Evolutionary conservation across 2,888 invertebrate species (phyloP), one percentile per base, ranked within the genome.

Genomic region (Diarsia brunnea): DNA sequence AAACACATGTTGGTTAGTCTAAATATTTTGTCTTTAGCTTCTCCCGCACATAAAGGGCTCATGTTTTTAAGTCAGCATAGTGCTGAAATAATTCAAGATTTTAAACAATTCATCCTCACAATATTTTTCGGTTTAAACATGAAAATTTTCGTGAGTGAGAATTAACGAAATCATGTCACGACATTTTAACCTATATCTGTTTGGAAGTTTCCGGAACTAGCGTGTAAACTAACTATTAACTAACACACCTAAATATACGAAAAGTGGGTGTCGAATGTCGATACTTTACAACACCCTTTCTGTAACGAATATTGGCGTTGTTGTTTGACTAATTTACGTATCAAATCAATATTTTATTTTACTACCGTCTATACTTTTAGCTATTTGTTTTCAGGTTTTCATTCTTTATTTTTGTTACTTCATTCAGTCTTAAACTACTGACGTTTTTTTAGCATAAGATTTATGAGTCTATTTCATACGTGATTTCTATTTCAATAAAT

Each of bases 141-240:
- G 10, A 69, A 74, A 61, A 49, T 67, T 16, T 69, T 66, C 21
- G 49, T 21, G 51, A 55, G 74, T 27, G 8, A 58, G 64, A 73
- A 55, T 65, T 60, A 60, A 65, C 51, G 31, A 51, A 82, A 79
- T 66, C 53, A 67, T 78, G 77, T 78, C 75, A 72, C 67, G 79
- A 43, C 60, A 77, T 75, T 76, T 69, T 78, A 78, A 78, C 81
- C 84, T 84, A 73, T 73, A 75, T 81, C 31, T 75, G 27, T 78
- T 64, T 5, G 55, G 27, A 81, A 69, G 12, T 78, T 79, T 75
- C 65, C 53, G 84, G 81, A 74, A 81, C 58, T 72, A 58, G 73
- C 75, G 78, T 78, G 81, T 77, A 47, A 69, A 81, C 47, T 68
- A 53, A 58, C 27, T 70, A 73, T 84, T 73, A 64, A 71, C 73